Evolutionary conservation across 2,113 vertebrate genomes (phyloP).

Genomic region (Euleptes europaea): DNA sequence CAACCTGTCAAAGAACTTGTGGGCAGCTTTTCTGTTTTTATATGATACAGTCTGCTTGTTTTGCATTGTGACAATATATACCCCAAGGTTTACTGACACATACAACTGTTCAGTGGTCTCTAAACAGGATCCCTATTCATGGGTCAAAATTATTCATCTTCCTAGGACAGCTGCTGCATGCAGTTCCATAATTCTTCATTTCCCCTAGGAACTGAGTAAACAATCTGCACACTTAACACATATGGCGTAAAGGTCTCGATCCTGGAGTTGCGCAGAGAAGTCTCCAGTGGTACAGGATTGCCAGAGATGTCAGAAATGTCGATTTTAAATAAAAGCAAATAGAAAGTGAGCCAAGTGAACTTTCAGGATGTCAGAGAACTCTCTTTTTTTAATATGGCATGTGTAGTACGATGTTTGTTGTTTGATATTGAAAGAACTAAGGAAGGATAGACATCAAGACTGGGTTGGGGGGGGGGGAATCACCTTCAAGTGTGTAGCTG

Average conservation of each 20-base stretch:
- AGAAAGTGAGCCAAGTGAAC: conserved; percentile 41
- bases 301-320: conserved; percentile 47
- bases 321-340: conserved; percentile 64
- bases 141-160: not conserved
- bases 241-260: conserved; percentile 26
- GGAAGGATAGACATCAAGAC: not conserved
- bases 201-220: not conserved
- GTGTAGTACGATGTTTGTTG: conserved; percentile 37
- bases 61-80: not conserved
- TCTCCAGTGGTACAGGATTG: conserved; percentile 38
- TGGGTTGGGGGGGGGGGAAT: not conserved
- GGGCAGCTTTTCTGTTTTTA: not conserved
- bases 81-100: not conserved
- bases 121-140: not conserved
- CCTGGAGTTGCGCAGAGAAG: conserved; percentile 21
- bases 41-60: not conserved
- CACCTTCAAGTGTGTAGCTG: not conserved
- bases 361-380: conserved; percentile 47
- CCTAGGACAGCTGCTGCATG: not conserved
- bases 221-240: not conserved
- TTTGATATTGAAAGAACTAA: not conserved
- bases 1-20: not conserved
- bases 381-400: conserved; percentile 44
- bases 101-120: not conserved
- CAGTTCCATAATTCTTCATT: conserved; percentile 37